phyloP scores from a whole-genome alignment of 2,888 invertebrate species.

The Dicyrtoma fusca region DNA sequence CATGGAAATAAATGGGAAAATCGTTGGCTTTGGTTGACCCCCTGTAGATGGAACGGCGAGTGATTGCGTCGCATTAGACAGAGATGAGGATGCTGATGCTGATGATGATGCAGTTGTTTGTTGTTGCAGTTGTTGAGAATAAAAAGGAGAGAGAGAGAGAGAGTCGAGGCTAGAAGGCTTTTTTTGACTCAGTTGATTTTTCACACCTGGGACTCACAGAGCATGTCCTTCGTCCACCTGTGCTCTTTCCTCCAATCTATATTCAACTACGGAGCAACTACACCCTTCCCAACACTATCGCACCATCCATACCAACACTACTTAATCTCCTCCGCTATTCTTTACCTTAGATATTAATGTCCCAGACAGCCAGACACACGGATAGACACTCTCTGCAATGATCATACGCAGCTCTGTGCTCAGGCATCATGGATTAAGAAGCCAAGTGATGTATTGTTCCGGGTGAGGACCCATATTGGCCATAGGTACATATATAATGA shows the following conservation, averaged over 20 bases:
- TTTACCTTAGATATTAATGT: too few relatives aligned
- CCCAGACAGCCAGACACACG: too few relatives aligned
- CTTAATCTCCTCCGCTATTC: too few relatives aligned
- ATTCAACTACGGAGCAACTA: not conserved
- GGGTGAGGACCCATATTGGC: too few relatives aligned
- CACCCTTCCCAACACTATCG: too few relatives aligned
- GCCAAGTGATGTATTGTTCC: too few relatives aligned
- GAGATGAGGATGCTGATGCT: conserved; percentile 12
- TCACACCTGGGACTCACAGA: conserved; percentile 35
- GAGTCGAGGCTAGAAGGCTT: conserved; percentile 25
- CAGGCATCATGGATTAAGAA: too few relatives aligned
- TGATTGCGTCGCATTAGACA: conserved; percentile 24
- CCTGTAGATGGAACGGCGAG: conserved; percentile 27
- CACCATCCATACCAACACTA: too few relatives aligned
- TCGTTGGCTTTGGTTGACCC: conserved; percentile 13
- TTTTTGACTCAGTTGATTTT: conserved; percentile 31
- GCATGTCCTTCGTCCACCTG: conserved; percentile 36
- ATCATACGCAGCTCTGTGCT: too few relatives aligned
- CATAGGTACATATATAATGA: too few relatives aligned
- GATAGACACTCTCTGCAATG: too few relatives aligned
- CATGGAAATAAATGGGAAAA: conserved; percentile 6
- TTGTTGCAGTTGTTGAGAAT: not conserved
- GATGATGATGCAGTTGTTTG: not conserved
- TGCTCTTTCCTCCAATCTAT: conserved; percentile 16
- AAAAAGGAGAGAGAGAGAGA: not conserved